Evolutionary conservation across 2,888 invertebrate species (phyloP).

Genomic region (Dryococelus australis): DNA sequence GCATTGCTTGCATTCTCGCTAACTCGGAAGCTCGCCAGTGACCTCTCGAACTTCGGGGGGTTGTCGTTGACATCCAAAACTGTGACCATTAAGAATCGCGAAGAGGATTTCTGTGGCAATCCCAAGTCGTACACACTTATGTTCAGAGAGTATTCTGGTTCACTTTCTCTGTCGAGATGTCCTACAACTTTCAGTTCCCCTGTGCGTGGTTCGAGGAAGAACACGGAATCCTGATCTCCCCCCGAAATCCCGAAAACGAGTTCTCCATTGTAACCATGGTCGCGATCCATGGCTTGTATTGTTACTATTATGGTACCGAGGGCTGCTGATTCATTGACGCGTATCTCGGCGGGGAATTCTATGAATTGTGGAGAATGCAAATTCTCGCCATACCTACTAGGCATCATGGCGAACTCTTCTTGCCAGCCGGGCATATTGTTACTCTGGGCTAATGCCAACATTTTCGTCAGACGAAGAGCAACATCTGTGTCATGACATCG

Average conservation of each 20-base stretch:
- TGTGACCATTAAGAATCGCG: conserved; percentile 77
- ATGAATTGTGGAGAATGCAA: conserved; percentile 86
- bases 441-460: conserved; percentile 80
- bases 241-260: conserved; percentile 87
- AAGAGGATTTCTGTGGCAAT: conserved; percentile 79
- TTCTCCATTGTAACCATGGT: conserved; percentile 91
- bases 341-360: conserved; percentile 81
- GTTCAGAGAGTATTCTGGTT: conserved; percentile 83
- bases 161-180: conserved; percentile 86
- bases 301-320: conserved; percentile 77
- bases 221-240: conserved; percentile 85
- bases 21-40: conserved; percentile 82
- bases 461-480: conserved; percentile 78
- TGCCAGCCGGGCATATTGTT: conserved; percentile 70
- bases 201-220: conserved; percentile 84
- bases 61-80: conserved; percentile 92
- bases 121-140: conserved; percentile 88
- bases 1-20: conserved; percentile 87
- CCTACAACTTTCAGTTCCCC: conserved; percentile 88
- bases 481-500: conserved; percentile 89
- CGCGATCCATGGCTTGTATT: conserved; percentile 81
- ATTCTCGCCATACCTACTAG: conserved; percentile 86
- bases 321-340: conserved; percentile 84
- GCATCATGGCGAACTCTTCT: conserved; percentile 73
- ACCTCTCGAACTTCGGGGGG: conserved; percentile 83